phyloP scores from a whole-genome alignment of 2,888 invertebrate species.

The Eupsilia transversa region DNA sequence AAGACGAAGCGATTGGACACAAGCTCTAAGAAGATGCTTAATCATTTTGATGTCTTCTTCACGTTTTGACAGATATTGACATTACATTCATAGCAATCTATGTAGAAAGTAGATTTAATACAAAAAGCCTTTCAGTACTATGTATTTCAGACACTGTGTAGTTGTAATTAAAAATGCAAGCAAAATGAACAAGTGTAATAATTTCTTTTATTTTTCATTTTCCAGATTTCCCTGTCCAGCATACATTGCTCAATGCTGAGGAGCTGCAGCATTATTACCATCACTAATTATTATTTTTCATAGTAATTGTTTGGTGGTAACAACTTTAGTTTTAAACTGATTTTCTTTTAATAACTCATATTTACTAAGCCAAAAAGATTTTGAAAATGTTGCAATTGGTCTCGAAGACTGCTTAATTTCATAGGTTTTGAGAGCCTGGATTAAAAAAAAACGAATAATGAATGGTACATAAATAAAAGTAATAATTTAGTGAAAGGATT shows the following conservation, averaged over 20 bases:
- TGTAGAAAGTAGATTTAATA: slow-evolving; percentile 48
- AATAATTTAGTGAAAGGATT: slow-evolving; percentile 26
- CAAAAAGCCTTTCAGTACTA: neutral
- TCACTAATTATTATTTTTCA: slow-evolving; percentile 66
- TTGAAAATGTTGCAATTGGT: slow-evolving; percentile 36
- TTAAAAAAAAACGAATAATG: too few relatives aligned
- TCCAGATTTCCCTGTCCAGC: slow-evolving; percentile 84
- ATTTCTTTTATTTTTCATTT: slow-evolving; percentile 59
- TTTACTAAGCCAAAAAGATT: slow-evolving; percentile 36
- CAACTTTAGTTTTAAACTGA: slow-evolving; percentile 34
- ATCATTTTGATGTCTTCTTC: slow-evolving; percentile 12
- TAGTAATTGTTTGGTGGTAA: slow-evolving; percentile 52
- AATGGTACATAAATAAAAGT: slow-evolving; percentile 16
- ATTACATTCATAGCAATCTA: slow-evolving; percentile 14
- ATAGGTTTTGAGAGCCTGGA: slow-evolving; percentile 25
- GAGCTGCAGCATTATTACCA: slow-evolving; percentile 84
- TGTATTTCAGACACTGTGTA: slow-evolving; percentile 2
- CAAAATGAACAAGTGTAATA: neutral
- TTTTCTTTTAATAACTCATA: slow-evolving; percentile 46
- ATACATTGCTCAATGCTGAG: slow-evolving; percentile 79
- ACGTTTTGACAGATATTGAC: slow-evolving; percentile 55
- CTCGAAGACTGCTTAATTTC: slow-evolving; percentile 36
- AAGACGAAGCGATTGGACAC: slow-evolving; percentile 18
- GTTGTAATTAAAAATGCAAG: slow-evolving; percentile 27
- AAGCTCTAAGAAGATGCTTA: neutral